Evolutionary conservation across 2,113 vertebrate genomes (phyloP).

Genomic region (Butorides virescens): DNA sequence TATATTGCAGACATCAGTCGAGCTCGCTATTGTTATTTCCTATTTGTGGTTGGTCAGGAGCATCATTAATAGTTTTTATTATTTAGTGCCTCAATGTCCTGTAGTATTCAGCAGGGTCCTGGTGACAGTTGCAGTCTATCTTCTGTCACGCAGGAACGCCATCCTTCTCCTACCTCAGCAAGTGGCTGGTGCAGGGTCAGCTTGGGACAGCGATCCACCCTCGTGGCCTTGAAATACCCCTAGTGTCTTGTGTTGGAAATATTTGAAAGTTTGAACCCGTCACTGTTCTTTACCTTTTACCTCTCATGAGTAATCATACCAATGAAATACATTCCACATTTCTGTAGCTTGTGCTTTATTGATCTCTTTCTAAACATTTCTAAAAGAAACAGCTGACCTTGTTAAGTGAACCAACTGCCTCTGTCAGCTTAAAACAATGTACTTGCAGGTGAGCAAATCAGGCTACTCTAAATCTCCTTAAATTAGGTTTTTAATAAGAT

Average conservation of each 20-base stretch:
- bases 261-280: neutral
- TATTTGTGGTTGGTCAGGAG: neutral
- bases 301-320: neutral
- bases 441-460: neutral
- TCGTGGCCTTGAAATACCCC: neutral
- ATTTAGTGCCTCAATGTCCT: neutral
- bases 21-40: fast-evolving
- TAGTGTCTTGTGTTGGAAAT: neutral
- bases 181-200: neutral
- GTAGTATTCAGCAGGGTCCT: neutral
- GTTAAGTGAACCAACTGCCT: neutral
- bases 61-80: neutral
- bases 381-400: neutral
- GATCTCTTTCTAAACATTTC: neutral
- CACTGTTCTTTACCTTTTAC: neutral
- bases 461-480: neutral
- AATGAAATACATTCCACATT: neutral
- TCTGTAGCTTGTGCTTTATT: neutral
- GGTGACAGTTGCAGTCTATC: neutral
- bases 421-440: neutral
- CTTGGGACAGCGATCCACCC: fast-evolving
- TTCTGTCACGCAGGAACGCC: neutral
- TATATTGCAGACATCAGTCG: neutral
- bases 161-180: neutral
- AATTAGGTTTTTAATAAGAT: neutral